A percentile compares a stretch with the other conserved stretches of the same genome.
These are phyloP conservation scores for Eulemur macaco DNA, from an alignment of 2,113 vertebrate genomes.

Conservation along the genomic window DNA sequence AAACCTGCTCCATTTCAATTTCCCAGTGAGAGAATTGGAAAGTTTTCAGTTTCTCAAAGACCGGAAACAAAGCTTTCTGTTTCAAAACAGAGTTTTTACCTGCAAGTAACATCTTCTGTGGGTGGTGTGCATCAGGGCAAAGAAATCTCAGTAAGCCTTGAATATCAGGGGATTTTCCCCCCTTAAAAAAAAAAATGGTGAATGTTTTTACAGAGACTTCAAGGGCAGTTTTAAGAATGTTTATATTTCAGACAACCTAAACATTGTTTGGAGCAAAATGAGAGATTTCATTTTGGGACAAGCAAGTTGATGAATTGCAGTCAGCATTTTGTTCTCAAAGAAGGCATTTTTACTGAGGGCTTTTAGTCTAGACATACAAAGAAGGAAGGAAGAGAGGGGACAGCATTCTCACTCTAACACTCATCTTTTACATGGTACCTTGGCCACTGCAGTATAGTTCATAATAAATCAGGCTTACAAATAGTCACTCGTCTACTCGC, in stretches of 20 bases:
- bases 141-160: constrained; percentile 15
- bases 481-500: constrained; percentile 39
- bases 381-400: not conserved
- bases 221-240: constrained; percentile 65
- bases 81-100: not conserved
- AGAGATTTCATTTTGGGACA: constrained; percentile 74
- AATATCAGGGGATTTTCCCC: constrained; percentile 6
- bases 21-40: not conserved
- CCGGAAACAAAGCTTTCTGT: constrained; percentile 36
- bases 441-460: constrained; percentile 53
- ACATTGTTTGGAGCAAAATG: constrained; percentile 74
- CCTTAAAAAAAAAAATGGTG: constrained; percentile 39
- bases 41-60: not conserved
- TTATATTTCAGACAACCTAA: constrained; percentile 77
- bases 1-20: constrained; percentile 19
- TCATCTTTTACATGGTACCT: constrained; percentile 49
- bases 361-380: constrained; percentile 62
- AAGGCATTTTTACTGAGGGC: constrained; percentile 58
- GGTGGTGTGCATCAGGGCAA: not conserved
- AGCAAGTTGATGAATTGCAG: constrained; percentile 65
- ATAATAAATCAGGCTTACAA: constrained; percentile 67
- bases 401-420: not conserved
- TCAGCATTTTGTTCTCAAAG: constrained; percentile 67
- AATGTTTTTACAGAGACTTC: constrained; percentile 73
- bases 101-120: not conserved